Percentiles rank a stretch among this genome's conserved stretches.
phyloP scores from a whole-genome alignment of 1,140 invertebrate species.

The Trachymyrmex cornetzi region DNA sequence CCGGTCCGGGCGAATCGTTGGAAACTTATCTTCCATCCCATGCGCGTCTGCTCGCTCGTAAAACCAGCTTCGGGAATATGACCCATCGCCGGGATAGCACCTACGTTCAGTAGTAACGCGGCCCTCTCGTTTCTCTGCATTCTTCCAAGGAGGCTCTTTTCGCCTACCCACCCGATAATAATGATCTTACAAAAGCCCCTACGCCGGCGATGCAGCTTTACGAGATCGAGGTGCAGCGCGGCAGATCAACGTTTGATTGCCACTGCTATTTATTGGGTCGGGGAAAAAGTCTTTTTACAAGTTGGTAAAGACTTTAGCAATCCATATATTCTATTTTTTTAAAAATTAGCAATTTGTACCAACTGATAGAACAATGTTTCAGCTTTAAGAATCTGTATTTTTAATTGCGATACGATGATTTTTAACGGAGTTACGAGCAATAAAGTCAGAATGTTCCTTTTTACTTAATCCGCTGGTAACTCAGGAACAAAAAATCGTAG shows the following conservation, averaged over 20 bases:
- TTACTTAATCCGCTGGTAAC: too few species aligned
- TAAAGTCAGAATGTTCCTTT: too few species aligned
- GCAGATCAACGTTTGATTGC: constrained; percentile 24
- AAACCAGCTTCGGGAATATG: constrained; percentile 76
- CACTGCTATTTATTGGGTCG: too few species aligned
- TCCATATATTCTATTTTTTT: too few species aligned
- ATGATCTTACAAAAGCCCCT: constrained; percentile 62
- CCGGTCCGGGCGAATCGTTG: constrained; percentile 60
- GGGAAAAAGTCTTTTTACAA: too few species aligned
- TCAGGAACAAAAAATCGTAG: too few species aligned
- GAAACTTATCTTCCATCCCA: constrained; percentile 69
- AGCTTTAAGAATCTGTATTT: too few species aligned
- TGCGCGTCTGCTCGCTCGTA: constrained; percentile 69
- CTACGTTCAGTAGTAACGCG: constrained; percentile 70
- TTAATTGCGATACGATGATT: too few species aligned
- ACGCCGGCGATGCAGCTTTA: constrained; percentile 59
- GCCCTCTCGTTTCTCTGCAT: constrained; percentile 50
- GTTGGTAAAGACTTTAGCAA: too few species aligned
- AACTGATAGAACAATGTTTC: too few species aligned
- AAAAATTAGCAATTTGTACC: too few species aligned
- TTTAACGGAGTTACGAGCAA: too few species aligned
- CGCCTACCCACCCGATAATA: constrained; percentile 50
- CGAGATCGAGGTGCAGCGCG: constrained; percentile 57
- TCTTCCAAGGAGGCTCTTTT: constrained; percentile 59
- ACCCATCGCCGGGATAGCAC: constrained; percentile 73